Conservation (phyloP, 2,113 vertebrate species). For the Psilopsiagon aurifrons region DNA sequence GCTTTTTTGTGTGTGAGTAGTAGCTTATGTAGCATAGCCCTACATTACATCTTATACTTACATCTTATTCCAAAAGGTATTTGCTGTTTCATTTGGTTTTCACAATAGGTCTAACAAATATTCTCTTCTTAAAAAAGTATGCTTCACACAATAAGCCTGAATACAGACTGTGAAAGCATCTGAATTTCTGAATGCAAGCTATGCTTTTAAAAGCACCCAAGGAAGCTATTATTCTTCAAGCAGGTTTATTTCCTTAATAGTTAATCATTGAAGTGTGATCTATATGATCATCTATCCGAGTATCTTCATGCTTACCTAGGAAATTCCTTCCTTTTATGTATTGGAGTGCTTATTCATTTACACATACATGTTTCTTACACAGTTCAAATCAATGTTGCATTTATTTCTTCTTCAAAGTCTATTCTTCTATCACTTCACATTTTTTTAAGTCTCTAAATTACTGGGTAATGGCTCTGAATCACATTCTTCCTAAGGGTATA, state of each 20-base stretch:
- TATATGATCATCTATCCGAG: background rate
- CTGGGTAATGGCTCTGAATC: background rate
- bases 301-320: background rate
- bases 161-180: constrained; percentile 10
- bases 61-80: background rate
- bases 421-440: background rate
- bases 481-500: background rate
- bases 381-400: background rate
- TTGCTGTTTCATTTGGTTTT: constrained; percentile 6
- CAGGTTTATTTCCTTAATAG: constrained; percentile 31
- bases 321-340: background rate
- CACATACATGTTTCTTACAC: background rate
- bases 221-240: constrained; percentile 11
- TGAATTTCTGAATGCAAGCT: background rate
- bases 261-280: background rate
- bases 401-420: background rate
- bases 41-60: background rate
- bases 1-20: background rate
- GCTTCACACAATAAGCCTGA: background rate
- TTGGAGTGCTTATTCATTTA: background rate
- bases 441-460: background rate
- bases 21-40: background rate
- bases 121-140: background rate
- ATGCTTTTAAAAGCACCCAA: background rate
- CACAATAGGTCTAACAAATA: background rate